A percentile compares a stretch with the other conserved stretches of the same genome.
These are phyloP conservation scores for Vidua macroura DNA, from an alignment of 2,113 vertebrate species.

Conservation along the genomic window DNA sequence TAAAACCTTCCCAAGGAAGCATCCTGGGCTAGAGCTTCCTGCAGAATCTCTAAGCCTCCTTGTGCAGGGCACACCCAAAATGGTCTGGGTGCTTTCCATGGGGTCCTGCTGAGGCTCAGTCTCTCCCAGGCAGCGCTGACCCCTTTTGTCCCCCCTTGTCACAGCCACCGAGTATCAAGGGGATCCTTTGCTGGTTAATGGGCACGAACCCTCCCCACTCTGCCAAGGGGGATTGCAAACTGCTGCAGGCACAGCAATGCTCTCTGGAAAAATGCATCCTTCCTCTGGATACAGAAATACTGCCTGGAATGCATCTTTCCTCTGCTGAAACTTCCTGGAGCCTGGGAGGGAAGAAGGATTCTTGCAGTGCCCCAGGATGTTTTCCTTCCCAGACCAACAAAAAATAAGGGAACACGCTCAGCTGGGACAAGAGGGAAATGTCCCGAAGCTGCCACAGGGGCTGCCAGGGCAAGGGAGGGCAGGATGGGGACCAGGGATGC, in stretches of 20 bases:
- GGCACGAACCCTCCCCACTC: neutral
- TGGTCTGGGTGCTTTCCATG: neutral
- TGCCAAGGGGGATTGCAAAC: neutral
- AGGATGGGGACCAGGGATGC: neutral
- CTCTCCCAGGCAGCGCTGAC: neutral
- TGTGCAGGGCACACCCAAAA: neutral
- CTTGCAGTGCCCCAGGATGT: neutral
- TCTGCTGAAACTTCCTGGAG: neutral
- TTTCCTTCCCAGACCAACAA: neutral
- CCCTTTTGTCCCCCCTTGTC: neutral
- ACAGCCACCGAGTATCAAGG: neutral
- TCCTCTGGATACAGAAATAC: neutral
- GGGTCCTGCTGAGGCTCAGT: neutral
- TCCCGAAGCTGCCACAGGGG: neutral
- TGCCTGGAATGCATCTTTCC: neutral
- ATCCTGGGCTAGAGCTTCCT: neutral
- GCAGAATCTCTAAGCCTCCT: neutral
- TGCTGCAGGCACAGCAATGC: neutral
- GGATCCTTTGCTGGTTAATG: neutral
- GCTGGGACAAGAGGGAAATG: neutral
- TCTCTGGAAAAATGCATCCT: neutral
- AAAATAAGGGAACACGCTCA: neutral
- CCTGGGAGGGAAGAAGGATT: neutral
- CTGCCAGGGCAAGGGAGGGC: neutral
- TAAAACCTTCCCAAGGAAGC: neutral